A percentile compares a stretch with the other conserved stretches of the same genome.
Conservation (phyloP, 2,797 vertebrate species). For the Catharus ustulatus region DNA sequence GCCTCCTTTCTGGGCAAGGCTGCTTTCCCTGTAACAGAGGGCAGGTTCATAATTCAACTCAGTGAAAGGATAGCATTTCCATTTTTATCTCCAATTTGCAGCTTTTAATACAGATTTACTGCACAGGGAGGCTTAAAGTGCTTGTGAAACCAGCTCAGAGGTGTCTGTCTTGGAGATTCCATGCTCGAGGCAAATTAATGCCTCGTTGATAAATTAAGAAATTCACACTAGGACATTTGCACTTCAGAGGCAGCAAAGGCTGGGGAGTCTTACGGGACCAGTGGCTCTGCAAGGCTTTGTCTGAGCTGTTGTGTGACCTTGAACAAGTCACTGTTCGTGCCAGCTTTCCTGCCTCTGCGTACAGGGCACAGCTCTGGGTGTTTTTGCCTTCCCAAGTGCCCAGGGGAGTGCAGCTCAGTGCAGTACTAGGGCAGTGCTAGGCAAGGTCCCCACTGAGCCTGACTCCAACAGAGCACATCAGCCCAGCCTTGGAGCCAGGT, state of each 20-base stretch:
- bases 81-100: constrained; percentile 23
- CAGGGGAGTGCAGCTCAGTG: not conserved
- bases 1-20: not conserved
- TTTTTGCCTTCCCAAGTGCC: not conserved
- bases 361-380: not conserved
- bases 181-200: not conserved
- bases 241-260: not conserved
- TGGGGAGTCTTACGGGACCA: not conserved
- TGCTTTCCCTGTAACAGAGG: not conserved
- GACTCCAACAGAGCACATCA: not conserved
- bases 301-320: not conserved
- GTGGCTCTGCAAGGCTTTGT: not conserved
- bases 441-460: not conserved
- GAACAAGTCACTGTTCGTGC: not conserved
- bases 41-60: not conserved
- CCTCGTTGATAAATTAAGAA: not conserved
- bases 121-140: not conserved
- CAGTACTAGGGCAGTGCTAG: not conserved
- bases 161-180: not conserved
- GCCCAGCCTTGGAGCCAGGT: not conserved
- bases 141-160: not conserved
- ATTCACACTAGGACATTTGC: not conserved
- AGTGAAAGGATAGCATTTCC: not conserved
- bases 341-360: not conserved
- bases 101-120: not conserved